A percentile compares a stretch with the other conserved stretches of the same genome.
Evolutionary conservation across 2,797 vertebrate genomes (phyloP).

Genomic region (Etheostoma perlongum): DNA sequence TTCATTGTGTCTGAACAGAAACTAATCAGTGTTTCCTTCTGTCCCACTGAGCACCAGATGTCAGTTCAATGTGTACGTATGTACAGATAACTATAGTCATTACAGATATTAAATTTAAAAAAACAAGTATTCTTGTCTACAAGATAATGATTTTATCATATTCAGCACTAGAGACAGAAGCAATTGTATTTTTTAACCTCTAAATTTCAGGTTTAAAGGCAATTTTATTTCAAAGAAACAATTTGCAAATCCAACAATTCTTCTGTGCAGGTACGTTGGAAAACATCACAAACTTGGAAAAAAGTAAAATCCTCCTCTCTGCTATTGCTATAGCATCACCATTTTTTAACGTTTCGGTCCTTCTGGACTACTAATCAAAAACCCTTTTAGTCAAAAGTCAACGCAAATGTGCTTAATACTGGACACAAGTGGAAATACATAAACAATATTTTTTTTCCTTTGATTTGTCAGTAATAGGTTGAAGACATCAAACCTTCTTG

Average conservation of each 20-base stretch:
- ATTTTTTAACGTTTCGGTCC: too few species aligned
- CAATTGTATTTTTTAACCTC: neutral
- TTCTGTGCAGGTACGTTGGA: too few species aligned
- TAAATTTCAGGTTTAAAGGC: neutral
- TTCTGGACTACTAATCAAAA: neutral
- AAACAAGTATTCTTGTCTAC: neutral
- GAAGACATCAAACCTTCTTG: constrained; percentile 1
- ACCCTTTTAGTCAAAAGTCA: neutral
- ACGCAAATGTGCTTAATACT: neutral
- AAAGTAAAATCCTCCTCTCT: too few species aligned
- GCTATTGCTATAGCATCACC: too few species aligned
- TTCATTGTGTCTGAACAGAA: constrained; percentile 46
- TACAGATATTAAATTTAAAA: neutral
- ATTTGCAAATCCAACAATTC: too few species aligned
- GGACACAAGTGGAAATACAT: constrained; percentile 1
- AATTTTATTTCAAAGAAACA: too few species aligned
- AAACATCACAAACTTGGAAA: too few species aligned
- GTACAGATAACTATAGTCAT: constrained; percentile 5
- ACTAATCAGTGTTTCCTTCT: constrained; percentile 39
- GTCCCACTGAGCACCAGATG: constrained; percentile 22
- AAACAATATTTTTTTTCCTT: constrained; percentile 6
- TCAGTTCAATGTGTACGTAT: constrained; percentile 4
- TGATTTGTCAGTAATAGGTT: neutral
- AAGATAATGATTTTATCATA: constrained; percentile 3
- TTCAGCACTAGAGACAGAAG: neutral